Evolutionary conservation across 1,140 invertebrate genomes (phyloP), one percentile per base, ranked within the genome.

Genomic region (Drosophila littoralis): DNA sequence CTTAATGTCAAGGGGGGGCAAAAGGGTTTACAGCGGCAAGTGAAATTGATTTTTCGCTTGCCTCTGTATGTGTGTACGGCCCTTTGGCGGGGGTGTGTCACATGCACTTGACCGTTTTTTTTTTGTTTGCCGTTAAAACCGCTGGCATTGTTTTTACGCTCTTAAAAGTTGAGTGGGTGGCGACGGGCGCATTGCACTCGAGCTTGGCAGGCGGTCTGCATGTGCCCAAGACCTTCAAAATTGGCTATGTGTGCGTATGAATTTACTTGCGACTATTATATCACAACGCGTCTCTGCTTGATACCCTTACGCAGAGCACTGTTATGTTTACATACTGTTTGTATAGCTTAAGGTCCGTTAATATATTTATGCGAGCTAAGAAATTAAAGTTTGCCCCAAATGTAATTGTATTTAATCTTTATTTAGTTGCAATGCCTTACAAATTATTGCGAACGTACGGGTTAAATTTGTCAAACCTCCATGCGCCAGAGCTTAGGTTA

Each of bases 21-120:
- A 40, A 80, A 80, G 54, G 69, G 69, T 64, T 67, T 46, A 45
- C 32, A 28, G 8, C 51, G 43, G 52, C 54, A 51, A 52, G 46
- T 64, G 38, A 70, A 86, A 86, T 86, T 86, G 82, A 86, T 86
- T 86, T 86, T 86, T 76, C 71, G 51, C 63, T 32, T 36, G 42
- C 33, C 13, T 13, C 3, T 17, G 10, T 22, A 1, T 43, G 45
- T 52, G 71, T 48, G 61, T 50, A 38, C 43, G 52, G 36, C 33
- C 33, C 28, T 63, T 63, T 63, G 33, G 32, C 52, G 71, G 45
- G 52, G 57, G 64, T 64, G 81, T 69, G 72, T 69, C 74, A 58
- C 54, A 43, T 76, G 79, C 60, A 69, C 79, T 77, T 81, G 76
- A 79, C 80, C 80, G 67, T 42, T 68, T 60, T 59, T 57, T 60